These are phyloP conservation scores for Chrysogorgia sp. DNA, from an alignment of 92 coral and sea anemone species.

Conservation along the genomic window DNA sequence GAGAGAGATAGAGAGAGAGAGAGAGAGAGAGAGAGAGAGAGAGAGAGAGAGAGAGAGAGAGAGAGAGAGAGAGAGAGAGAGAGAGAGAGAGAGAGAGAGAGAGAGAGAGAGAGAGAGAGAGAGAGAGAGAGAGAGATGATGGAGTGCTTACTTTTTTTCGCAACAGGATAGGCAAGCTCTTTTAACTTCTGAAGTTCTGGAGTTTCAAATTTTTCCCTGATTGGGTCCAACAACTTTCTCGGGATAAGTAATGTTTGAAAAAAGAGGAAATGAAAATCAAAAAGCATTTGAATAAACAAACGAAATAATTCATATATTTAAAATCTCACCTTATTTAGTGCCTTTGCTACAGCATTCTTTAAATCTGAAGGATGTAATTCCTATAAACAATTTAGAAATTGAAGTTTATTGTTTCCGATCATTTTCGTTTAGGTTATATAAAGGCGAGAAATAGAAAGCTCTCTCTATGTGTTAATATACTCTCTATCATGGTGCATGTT, in stretches of 20 bases:
- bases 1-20: too few species aligned
- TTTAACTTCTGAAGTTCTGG: constrained; percentile 81
- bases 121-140: neutral
- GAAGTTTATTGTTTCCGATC: too few species aligned
- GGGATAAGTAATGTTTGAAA: neutral
- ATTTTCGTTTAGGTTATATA: neutral
- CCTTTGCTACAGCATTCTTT: constrained; percentile 74
- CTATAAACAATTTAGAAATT: too few species aligned
- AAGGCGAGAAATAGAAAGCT: too few species aligned
- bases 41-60: neutral
- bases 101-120: neutral
- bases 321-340: constrained; percentile 75
- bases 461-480: too few species aligned
- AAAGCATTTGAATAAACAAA: neutral
- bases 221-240: constrained; percentile 78
- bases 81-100: neutral
- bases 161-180: constrained; percentile 78
- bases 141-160: constrained; percentile 71
- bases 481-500: too few species aligned
- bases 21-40: neutral
- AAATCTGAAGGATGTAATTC: constrained; percentile 94
- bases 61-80: neutral
- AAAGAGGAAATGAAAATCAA: neutral
- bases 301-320: neutral
- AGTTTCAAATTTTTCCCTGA: constrained; percentile 83